Conservation (phyloP, 2,113 vertebrate genomes). For the Cacatua alba region DNA sequence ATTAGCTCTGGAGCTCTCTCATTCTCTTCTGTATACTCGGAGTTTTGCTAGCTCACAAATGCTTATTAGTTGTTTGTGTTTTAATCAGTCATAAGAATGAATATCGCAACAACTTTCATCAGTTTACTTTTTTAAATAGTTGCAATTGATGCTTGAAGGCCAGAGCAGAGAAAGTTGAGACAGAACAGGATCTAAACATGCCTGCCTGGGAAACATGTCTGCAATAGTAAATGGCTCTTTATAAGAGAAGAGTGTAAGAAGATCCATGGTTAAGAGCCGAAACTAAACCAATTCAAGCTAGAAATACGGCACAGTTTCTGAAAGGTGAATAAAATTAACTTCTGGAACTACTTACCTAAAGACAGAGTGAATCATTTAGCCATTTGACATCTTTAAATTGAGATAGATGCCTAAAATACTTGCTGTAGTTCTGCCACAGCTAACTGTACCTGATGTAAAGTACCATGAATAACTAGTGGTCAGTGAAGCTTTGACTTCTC, state of each 20-base stretch:
- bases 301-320: background rate
- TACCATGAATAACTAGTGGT: background rate
- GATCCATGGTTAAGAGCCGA: background rate
- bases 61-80: background rate
- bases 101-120: background rate
- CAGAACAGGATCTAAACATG: background rate
- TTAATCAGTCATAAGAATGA: background rate
- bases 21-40: background rate
- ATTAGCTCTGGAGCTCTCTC: background rate
- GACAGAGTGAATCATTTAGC: background rate
- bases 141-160: background rate
- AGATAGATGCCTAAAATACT: background rate
- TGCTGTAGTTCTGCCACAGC: background rate
- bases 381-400: background rate
- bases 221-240: background rate
- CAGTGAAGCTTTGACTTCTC: background rate
- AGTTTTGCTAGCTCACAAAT: background rate
- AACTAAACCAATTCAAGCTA: background rate
- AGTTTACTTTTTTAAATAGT: background rate
- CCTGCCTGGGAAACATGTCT: background rate
- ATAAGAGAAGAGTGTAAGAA: background rate
- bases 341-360: background rate
- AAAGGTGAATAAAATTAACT: background rate
- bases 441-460: background rate
- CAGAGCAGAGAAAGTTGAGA: background rate